Evolutionary conservation across 2,113 vertebrate genomes (phyloP).

Genomic region (Phalacrocorax aristotelis): DNA sequence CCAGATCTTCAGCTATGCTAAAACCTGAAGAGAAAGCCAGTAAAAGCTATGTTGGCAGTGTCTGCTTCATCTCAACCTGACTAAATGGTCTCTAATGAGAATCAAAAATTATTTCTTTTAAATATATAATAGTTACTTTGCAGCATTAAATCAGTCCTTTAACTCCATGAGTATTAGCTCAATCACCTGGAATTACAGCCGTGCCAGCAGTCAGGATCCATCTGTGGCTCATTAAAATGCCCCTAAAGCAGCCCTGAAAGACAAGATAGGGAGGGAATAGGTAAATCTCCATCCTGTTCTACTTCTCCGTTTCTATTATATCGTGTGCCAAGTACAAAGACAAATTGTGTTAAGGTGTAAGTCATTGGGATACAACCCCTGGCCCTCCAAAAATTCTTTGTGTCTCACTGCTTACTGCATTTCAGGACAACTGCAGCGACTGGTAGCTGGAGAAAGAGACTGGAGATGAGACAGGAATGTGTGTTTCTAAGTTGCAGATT

Average conservation of each 20-base stretch:
- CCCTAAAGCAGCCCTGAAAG: background rate
- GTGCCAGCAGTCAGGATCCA: background rate
- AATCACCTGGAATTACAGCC: background rate
- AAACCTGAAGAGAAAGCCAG: background rate
- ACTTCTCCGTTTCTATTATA: background rate
- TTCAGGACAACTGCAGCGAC: background rate
- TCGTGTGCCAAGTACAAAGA: background rate
- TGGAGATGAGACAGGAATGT: background rate
- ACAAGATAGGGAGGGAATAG: background rate
- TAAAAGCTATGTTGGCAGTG: background rate
- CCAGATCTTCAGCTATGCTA: background rate
- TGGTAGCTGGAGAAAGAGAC: background rate
- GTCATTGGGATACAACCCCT: background rate
- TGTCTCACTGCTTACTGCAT: background rate
- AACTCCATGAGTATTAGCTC: background rate
- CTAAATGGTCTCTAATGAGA: background rate
- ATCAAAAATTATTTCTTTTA: background rate
- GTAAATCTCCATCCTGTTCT: background rate
- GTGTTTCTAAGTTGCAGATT: background rate
- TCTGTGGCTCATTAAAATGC: background rate
- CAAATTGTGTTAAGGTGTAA: background rate
- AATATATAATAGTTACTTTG: background rate
- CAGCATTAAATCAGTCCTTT: background rate
- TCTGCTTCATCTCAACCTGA: background rate
- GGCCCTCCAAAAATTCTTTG: background rate